Evolutionary conservation across 1,140 invertebrate genomes (phyloP).

Genomic region (Geopemphigus sp.): DNA sequence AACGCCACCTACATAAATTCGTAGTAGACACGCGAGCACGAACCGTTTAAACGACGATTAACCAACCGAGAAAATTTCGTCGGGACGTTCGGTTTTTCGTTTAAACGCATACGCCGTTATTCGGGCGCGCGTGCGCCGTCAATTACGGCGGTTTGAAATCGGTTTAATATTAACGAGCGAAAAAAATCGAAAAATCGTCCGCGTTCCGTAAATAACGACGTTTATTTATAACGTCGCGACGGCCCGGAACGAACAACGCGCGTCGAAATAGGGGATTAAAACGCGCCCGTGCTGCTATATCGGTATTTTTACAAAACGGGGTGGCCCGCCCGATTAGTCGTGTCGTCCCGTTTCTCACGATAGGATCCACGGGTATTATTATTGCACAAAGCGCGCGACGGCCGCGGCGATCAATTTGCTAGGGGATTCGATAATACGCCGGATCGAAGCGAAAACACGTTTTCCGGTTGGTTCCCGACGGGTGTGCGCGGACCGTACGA

Average conservation of each 20-base stretch:
- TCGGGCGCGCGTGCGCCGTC: too few relatives aligned
- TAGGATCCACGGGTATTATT: background rate
- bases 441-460: background rate
- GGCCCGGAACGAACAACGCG: conserved; percentile 16
- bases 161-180: background rate
- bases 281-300: background rate
- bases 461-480: background rate
- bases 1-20: background rate
- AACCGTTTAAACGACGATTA: too few relatives aligned
- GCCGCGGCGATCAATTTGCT: conserved; percentile 1
- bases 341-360: conserved; percentile 14
- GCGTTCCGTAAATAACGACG: conserved; percentile 9
- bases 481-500: too few relatives aligned
- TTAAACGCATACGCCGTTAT: too few relatives aligned
- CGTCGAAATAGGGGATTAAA: conserved; percentile 17
- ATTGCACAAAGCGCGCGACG: background rate
- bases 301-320: background rate
- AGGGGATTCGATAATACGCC: background rate
- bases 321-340: background rate
- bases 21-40: background rate
- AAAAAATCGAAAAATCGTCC: background rate
- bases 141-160: background rate
- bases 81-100: too few relatives aligned
- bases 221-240: background rate
- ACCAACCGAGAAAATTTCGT: too few relatives aligned